A percentile compares a stretch with the other conserved stretches of the same genome.
These are phyloP conservation scores for Daphoenositta chrysoptera DNA, from an alignment of 2,113 vertebrate species.

Conservation along the genomic window DNA sequence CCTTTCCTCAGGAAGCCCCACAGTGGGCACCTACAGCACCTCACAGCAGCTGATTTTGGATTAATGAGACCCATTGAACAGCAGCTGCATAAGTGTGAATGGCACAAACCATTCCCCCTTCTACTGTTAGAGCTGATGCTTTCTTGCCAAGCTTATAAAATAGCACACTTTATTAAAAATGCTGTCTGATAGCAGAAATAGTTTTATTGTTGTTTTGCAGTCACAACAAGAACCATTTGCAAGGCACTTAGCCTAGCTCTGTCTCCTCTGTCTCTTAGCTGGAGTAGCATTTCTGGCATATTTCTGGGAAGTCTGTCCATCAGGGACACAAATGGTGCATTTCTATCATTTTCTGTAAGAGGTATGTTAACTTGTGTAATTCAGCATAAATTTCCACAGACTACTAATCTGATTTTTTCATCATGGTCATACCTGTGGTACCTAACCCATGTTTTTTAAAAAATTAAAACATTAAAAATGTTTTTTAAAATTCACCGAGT, in stretches of 20 bases:
- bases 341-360: neutral
- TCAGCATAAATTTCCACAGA: neutral
- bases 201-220: neutral
- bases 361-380: neutral
- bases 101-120: neutral
- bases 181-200: neutral
- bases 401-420: neutral
- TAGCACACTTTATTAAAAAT: neutral
- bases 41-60: neutral
- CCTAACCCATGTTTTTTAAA: neutral
- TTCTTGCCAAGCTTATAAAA: neutral
- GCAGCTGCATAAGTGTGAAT: neutral
- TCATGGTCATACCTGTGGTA: neutral
- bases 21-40: neutral
- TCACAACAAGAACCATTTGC: neutral
- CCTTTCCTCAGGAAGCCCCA: neutral
- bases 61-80: neutral
- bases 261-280: neutral
- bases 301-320: slow-evolving; percentile 11
- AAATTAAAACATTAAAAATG: no score
- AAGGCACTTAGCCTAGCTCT: neutral
- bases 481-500: neutral
- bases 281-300: neutral
- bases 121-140: neutral
- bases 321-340: neutral